Conservation (phyloP, 2,797 vertebrate species). For the Myoxocephalus aenaeus region DNA sequence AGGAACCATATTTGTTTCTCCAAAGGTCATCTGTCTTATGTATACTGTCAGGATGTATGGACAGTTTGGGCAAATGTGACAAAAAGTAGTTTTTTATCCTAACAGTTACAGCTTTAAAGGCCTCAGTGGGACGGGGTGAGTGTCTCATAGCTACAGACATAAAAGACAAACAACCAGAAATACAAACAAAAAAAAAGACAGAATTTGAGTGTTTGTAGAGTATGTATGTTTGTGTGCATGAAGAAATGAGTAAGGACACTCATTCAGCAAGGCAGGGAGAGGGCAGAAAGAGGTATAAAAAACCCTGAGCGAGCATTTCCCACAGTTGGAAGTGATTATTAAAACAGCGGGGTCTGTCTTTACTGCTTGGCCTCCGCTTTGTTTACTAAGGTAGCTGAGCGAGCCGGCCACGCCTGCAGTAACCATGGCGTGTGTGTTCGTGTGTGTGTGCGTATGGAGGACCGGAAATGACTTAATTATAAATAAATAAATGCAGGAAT, state of each 20-base stretch:
- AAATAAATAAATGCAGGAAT: too few species aligned
- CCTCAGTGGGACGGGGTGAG: conserved; percentile 6
- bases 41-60: too few species aligned
- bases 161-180: neutral
- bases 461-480: too few species aligned
- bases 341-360: conserved; percentile 56
- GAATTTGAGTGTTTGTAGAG: neutral
- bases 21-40: too few species aligned
- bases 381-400: conserved; percentile 52
- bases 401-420: conserved; percentile 34
- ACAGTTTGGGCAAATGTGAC: too few species aligned
- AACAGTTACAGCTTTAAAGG: conserved; percentile 4
- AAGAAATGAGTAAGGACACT: conserved; percentile 10
- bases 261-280: conserved; percentile 5
- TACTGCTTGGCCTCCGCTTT: conserved; percentile 50
- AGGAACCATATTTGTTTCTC: too few species aligned
- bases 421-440: conserved; percentile 13
- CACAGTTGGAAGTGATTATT: conserved; percentile 70
- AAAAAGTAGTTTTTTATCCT: too few species aligned
- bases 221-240: neutral
- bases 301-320: conserved; percentile 55
- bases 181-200: neutral
- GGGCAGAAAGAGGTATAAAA: conserved; percentile 31
- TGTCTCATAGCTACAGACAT: neutral
- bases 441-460: neutral